A percentile compares a stretch with the other conserved stretches of the same genome.
Evolutionary conservation across 2,113 vertebrate genomes (phyloP).

Genomic region (Anoura caudifer): DNA sequence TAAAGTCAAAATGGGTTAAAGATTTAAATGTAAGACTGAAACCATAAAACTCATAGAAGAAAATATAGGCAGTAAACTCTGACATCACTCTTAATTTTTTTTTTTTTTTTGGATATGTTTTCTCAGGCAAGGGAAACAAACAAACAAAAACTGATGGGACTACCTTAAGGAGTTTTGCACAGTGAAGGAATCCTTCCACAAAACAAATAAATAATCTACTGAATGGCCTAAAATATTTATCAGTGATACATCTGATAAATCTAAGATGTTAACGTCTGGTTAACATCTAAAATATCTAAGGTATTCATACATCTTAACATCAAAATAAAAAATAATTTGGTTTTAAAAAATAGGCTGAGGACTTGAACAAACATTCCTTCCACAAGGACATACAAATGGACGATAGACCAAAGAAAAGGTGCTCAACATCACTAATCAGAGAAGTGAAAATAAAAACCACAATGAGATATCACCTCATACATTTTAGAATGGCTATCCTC

Average conservation of each 20-base stretch:
- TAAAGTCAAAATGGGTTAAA: neutral
- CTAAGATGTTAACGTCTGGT: too few relatives aligned
- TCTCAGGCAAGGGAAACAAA: neutral
- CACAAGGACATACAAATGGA: neutral
- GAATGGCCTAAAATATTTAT: neutral
- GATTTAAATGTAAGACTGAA: neutral
- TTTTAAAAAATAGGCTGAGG: too few relatives aligned
- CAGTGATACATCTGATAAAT: neutral
- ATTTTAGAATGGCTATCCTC: neutral
- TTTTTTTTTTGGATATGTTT: neutral
- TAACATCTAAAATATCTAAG: neutral
- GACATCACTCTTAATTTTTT: neutral
- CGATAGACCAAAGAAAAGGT: neutral
- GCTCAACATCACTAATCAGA: neutral
- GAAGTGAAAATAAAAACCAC: neutral
- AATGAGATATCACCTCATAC: neutral
- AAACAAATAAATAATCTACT: neutral
- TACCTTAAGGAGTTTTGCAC: neutral
- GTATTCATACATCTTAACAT: neutral
- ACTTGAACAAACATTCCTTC: neutral
- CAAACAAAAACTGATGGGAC: neutral
- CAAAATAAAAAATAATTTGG: neutral
- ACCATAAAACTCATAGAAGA: neutral
- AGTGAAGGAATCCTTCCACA: neutral
- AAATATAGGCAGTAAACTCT: neutral